phyloP scores from a whole-genome alignment of 2,888 invertebrate species.

The Ophonus ardosiacus region DNA sequence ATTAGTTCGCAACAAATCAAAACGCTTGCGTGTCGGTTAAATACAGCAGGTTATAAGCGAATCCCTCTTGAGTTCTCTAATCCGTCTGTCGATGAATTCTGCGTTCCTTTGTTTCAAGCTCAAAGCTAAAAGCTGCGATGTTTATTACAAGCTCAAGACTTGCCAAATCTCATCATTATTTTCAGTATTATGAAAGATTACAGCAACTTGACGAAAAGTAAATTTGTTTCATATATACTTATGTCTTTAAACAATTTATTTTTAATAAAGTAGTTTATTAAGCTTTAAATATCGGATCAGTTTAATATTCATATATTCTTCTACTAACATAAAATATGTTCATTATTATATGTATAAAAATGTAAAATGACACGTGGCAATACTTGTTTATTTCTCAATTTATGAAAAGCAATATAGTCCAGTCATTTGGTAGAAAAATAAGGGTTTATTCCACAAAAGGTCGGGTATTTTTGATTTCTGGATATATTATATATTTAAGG shows the following conservation, averaged over 20 bases:
- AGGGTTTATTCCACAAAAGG: too few species aligned
- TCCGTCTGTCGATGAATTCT: slow-evolving; percentile 43
- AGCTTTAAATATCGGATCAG: too few species aligned
- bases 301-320: too few species aligned
- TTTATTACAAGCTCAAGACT: slow-evolving; percentile 18
- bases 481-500: too few species aligned
- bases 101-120: slow-evolving; percentile 29
- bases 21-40: slow-evolving; percentile 8
- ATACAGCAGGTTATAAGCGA: neutral
- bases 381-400: too few species aligned
- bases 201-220: neutral
- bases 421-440: too few species aligned
- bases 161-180: slow-evolving; percentile 41
- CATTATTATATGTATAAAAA: too few species aligned
- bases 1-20: slow-evolving; percentile 12
- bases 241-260: neutral
- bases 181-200: slow-evolving; percentile 45
- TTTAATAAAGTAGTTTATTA: too few species aligned
- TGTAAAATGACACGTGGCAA: too few species aligned
- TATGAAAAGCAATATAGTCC: too few species aligned
- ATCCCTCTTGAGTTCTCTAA: slow-evolving; percentile 20
- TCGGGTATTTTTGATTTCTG: too few species aligned
- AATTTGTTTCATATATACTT: neutral
- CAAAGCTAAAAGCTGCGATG: slow-evolving; percentile 2
- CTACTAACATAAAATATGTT: too few species aligned